Evolutionary conservation across 2,113 vertebrate species (phyloP).

Genomic region (Mionectes macconnelli): DNA sequence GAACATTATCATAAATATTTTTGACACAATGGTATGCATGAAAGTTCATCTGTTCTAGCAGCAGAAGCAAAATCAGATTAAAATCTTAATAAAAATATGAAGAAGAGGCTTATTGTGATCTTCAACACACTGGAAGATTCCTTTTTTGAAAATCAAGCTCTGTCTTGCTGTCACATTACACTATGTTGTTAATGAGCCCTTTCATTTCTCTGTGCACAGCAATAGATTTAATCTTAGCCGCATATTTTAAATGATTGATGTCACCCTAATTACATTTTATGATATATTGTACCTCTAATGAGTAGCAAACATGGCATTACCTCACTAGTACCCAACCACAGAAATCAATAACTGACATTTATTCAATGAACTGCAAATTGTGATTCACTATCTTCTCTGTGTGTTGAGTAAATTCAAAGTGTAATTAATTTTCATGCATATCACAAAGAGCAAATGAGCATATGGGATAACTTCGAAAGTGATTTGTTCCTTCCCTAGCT

Average conservation of each 20-base stretch:
- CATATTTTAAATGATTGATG: conserved; percentile 56
- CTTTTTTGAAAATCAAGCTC: conserved; percentile 26
- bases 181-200: conserved; percentile 58
- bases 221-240: conserved; percentile 66
- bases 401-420: conserved; percentile 68
- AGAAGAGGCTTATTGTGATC: conserved; percentile 34
- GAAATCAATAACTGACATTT: conserved; percentile 74
- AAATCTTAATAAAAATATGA: conserved; percentile 60
- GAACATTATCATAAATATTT: conserved; percentile 36
- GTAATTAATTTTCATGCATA: conserved; percentile 68
- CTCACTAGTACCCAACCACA: conserved; percentile 54
- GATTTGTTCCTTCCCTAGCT: conserved; percentile 58
- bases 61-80: conserved; percentile 41
- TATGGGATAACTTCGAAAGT: conserved; percentile 60
- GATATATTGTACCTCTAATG: conserved; percentile 53
- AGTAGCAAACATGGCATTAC: conserved; percentile 64
- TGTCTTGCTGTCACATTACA: conserved; percentile 35
- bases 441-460: neutral
- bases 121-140: conserved; percentile 5
- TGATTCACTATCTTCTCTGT: conserved; percentile 71
- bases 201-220: conserved; percentile 21
- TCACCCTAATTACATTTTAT: conserved; percentile 66
- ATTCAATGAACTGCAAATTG: conserved; percentile 74
- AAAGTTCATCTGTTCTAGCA: conserved; percentile 34
- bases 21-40: neutral